Base-by-base conservation (phyloP, 2,888 invertebrate species). In the Muschampia plurimacula region DNA sequence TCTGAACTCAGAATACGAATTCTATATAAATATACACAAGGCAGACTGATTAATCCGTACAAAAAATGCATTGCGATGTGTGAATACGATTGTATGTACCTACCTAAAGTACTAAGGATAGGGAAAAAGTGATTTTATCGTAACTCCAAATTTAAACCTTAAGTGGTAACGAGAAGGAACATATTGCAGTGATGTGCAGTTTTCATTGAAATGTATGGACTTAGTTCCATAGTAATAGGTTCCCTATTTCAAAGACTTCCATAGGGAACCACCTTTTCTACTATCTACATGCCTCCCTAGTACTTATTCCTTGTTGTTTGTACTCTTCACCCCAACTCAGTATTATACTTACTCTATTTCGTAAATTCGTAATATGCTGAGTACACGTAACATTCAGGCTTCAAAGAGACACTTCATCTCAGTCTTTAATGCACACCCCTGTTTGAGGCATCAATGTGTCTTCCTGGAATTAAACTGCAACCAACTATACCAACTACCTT, bases 391-490 rank as follows among this genome's bases (percentile, higher is more conserved):
- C 72, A 67, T 55, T 41, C 55, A 55, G 52, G 67, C 66, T 72
- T 67, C 71, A 72, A 72, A 72, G 55, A 70, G 62, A 55, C 62
- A 62, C 67, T 67, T 67, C 62, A 72, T 72, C 72, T 41, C 62
- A 49, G 46, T 60, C 60, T 84, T 84, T 87, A 86, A 87, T 87
- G 87, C 82, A 84, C 60, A 84, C 82, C 82, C 84, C 87, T 82
- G 84, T 81, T 80, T 81, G 76, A 73, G 55, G 76, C 82, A 84
- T 85, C 81, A 81, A 78, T 78, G 76, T 76, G 77, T 83, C 76
- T 81, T 81, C 82, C 79, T 75, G 76, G 81, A 80, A 82, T 76
- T 78, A 76, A 77, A 77, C 78, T 77, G 76, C 78, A 67, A 41
- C 71, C 57, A 66, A 32, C 57, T 64, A 36, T n/a, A 10, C 15